Evolutionary conservation across 1,140 invertebrate species (phyloP), one percentile per base, ranked within the genome.

Genomic region (Thaumetopoea pityocampa): DNA sequence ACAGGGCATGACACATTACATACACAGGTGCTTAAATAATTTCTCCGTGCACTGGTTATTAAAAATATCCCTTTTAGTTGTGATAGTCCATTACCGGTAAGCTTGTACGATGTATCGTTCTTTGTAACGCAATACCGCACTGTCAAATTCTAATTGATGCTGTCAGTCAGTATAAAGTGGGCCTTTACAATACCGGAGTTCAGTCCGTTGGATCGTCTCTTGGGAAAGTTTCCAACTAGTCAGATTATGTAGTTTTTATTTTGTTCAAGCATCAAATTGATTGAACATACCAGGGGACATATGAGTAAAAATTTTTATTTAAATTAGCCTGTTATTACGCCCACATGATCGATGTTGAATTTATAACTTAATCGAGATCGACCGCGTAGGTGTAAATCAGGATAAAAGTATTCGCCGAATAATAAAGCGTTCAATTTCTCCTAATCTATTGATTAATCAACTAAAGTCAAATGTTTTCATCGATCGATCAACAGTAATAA

Each of bases 61-160:
- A 52, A 45, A 54, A 56, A 57, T 55, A 47, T 33, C 45, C 56
- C 58, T 59, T 67, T 62, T 63, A 77, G 66, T 78, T 72, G 72
- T 73, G 60, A 73, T 79, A 63, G 65, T 55, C 71, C 51, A 76
- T 76, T 79, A 79, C 59, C 46, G 37, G 48, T 68, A 66, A 57
- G 52, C 61, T 64, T 40, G 49, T 46, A 45, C 34, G 40, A 48
- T 28, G 50, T 51, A 59, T 65, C 54, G 48, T 52, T 62, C 61
- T 76, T 76, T 79, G 76, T 65, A 80, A 80, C 46, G 46, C 32
- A 48, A 80, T 46, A 72, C 76, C 76, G 65, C 52, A 24, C 46
- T 59, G 67, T 77, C 67, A 67, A 72, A 43, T 58, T 47, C 62
- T 80, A 80, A 80, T 80, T 80, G 76, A 74, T 66, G 64, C 69